phyloP scores from a whole-genome alignment of 1,140 invertebrate genomes.

The Lanistes nyassanus region DNA sequence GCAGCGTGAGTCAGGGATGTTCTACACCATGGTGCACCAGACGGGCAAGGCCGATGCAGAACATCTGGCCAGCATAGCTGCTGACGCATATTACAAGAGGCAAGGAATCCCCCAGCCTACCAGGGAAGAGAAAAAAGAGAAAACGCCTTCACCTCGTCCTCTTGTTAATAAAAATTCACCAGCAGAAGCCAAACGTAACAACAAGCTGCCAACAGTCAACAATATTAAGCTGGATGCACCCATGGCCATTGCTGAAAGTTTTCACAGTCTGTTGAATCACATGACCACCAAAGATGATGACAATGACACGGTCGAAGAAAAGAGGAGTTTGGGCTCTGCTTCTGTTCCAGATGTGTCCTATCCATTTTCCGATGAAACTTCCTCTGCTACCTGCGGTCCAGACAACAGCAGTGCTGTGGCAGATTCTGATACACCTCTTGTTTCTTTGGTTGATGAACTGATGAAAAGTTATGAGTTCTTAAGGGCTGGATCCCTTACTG shows the following conservation, averaged over 20 bases:
- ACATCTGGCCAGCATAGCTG: conserved; percentile 51
- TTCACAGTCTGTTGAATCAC: conserved; percentile 15
- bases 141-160: not conserved
- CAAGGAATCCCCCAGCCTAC: not conserved
- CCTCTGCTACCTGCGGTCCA: no score
- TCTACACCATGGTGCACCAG: conserved; percentile 67
- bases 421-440: not conserved
- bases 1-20: conserved; percentile 66
- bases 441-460: not conserved
- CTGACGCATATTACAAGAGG: conserved; percentile 24
- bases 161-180: not conserved
- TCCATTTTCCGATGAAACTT: no score
- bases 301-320: not conserved
- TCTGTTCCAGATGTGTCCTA: not conserved
- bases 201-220: not conserved
- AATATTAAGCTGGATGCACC: conserved; percentile 1
- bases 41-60: conserved; percentile 53
- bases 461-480: not conserved
- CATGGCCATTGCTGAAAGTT: conserved; percentile 14
- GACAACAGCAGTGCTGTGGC: conserved; percentile 9
- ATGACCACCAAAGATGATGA: not conserved
- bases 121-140: not conserved
- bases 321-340: not conserved
- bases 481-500: not conserved
- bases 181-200: not conserved